phyloP scores from a whole-genome alignment of 2,888 invertebrate genomes.

The Microctonus brassicae region DNA sequence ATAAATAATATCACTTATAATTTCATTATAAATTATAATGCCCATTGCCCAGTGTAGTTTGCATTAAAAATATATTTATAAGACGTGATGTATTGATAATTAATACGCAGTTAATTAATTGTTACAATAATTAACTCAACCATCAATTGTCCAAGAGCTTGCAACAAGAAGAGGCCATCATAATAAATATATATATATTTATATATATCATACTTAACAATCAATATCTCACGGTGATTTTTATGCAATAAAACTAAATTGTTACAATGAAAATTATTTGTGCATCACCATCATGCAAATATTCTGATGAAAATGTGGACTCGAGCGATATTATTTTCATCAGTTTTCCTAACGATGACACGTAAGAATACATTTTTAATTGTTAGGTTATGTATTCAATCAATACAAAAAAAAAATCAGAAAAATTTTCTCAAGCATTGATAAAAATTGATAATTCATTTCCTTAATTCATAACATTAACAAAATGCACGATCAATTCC shows the following conservation, averaged over 20 bases:
- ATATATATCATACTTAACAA: too few relatives aligned
- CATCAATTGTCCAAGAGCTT: background rate
- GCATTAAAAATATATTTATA: background rate
- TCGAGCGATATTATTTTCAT: conserved; percentile 50
- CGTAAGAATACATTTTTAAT: conserved; percentile 48
- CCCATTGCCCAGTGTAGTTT: background rate
- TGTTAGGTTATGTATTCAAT: background rate
- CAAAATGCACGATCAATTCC: too few relatives aligned
- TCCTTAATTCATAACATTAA: too few relatives aligned
- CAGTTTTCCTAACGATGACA: conserved; percentile 53
- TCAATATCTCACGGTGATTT: background rate
- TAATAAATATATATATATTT: too few relatives aligned
- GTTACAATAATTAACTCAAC: background rate
- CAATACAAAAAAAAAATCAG: too few relatives aligned
- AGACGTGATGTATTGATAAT: background rate
- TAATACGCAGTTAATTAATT: background rate
- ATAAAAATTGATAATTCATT: too few relatives aligned
- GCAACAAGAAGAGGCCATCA: too few relatives aligned
- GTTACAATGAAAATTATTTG: conserved; percentile 49
- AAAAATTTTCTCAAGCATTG: too few relatives aligned
- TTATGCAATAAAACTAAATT: background rate
- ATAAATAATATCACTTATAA: background rate
- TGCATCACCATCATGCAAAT: conserved; percentile 51
- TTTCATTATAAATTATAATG: too few relatives aligned
- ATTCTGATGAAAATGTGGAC: conserved; percentile 50